Evolutionary conservation across 2,113 vertebrate genomes (phyloP).

Genomic region (Cheilinus undulatus): DNA sequence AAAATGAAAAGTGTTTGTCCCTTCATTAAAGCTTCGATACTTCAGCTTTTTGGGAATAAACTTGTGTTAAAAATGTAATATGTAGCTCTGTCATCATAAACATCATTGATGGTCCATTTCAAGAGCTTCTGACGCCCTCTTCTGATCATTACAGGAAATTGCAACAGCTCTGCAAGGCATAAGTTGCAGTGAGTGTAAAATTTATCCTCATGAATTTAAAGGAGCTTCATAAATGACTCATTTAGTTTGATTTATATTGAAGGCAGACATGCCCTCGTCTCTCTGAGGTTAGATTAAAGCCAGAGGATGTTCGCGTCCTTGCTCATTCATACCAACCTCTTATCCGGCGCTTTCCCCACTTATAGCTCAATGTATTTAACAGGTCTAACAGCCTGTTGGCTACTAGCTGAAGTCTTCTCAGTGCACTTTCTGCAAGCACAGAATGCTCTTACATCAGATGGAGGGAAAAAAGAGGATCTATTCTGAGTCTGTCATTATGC

Average conservation of each 20-base stretch:
- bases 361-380: constrained; percentile 30
- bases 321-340: constrained; percentile 7
- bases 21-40: no score
- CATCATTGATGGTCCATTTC: not conserved
- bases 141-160: constrained; percentile 30
- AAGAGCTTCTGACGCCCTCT: constrained; percentile 57
- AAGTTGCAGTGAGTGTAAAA: not conserved
- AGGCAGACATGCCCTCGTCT: constrained; percentile 2
- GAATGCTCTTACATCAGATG: constrained; percentile 41
- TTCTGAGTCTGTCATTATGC: constrained; percentile 55
- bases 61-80: not conserved
- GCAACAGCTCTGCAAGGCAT: not conserved
- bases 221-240: not conserved
- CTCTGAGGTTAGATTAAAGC: constrained; percentile 55
- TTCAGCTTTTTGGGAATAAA: no score
- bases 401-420: constrained; percentile 44
- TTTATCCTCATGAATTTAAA: constrained; percentile 13
- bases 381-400: constrained; percentile 50
- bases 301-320: constrained; percentile 3
- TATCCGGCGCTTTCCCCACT: constrained; percentile 29
- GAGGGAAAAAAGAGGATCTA: constrained; percentile 41
- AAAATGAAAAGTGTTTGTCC: no score
- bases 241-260: constrained; percentile 50
- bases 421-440: constrained; percentile 1
- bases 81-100: not conserved